A percentile compares a stretch with the other conserved stretches of the same genome.
These are phyloP conservation scores for Otolemur crassicaudatus DNA, from an alignment of 2,797 vertebrate genomes.

Conservation along the genomic window DNA sequence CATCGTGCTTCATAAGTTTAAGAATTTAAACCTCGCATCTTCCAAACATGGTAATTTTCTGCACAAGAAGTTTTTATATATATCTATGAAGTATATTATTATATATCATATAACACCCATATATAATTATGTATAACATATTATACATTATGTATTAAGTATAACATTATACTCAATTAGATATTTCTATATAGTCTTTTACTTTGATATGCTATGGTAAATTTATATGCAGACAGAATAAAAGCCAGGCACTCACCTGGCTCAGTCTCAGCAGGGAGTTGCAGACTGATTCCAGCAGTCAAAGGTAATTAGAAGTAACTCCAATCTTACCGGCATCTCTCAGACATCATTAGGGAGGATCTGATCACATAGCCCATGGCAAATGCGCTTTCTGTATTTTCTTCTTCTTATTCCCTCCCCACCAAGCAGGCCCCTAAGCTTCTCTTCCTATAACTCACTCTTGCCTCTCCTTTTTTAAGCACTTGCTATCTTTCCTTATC, in stretches of 20 bases:
- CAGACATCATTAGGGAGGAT: neutral
- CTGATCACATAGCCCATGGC: neutral
- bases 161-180: neutral
- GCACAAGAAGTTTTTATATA: neutral
- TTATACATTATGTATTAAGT: neutral
- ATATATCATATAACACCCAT: neutral
- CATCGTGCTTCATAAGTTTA: neutral
- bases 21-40: neutral
- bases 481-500: neutral
- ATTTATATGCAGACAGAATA: neutral
- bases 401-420: neutral
- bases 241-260: neutral
- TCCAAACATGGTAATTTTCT: neutral
- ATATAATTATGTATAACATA: neutral
- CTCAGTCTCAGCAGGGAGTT: neutral
- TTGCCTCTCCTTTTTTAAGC: neutral
- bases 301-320: conserved; percentile 51
- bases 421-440: neutral
- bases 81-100: neutral
- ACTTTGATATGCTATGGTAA: no score
- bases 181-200: no score
- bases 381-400: neutral
- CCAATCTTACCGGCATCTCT: neutral
- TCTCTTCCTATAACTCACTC: neutral
- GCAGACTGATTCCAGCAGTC: neutral